Base-by-base conservation (phyloP, 1,140 invertebrate genomes). In the Leptinotarsa defecta region DNA sequence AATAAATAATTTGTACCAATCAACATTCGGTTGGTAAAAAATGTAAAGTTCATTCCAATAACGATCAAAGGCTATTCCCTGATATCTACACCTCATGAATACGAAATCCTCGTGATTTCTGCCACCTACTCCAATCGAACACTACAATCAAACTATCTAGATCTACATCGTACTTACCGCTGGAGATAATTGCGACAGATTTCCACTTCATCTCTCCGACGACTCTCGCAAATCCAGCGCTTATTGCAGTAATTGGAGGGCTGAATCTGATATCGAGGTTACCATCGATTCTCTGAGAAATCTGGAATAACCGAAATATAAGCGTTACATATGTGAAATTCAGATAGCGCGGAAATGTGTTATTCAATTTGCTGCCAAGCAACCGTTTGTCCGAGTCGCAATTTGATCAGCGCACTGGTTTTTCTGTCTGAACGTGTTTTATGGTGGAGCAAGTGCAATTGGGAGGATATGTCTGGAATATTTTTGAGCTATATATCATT, bases 161-260 rank as follows among this genome's bases (percentile, higher is more conserved):
- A 57, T 57, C 52, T 57, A 57, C 52, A 57, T 57, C 52, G 52
- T n/a, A 84, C 84, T 85, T 79, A 85, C 84, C 78, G 64, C 77
- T 81, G 20, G 83, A 77, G 57, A 85, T 81, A 74, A 85, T 83
- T 22, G 81, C 83, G 34, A 85, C 80, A 52, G 83, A 84, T 81
- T 82, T 84, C 84, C 84, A 85, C 73, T 81, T 83, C 83, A 85
- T 85, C 62, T 81, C 79, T 61, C 70, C 71, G 22, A 82, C 82
- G 20, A 83, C 75, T 52, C 73, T 78, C 2, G 81, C 68, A 77
- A 84, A 84, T 48, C 78, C 80, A 13, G 74, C 65, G 11, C 83
- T 81, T 65, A 84, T 84, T 27, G 81, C 74, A 17, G 75, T 48
- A 48, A 83, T 76, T 17, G 82, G 81, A 17, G 83, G 83, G 20